These are phyloP conservation scores for Epinotia bilunana DNA, from an alignment of 2,888 invertebrate species.

Conservation along the genomic window DNA sequence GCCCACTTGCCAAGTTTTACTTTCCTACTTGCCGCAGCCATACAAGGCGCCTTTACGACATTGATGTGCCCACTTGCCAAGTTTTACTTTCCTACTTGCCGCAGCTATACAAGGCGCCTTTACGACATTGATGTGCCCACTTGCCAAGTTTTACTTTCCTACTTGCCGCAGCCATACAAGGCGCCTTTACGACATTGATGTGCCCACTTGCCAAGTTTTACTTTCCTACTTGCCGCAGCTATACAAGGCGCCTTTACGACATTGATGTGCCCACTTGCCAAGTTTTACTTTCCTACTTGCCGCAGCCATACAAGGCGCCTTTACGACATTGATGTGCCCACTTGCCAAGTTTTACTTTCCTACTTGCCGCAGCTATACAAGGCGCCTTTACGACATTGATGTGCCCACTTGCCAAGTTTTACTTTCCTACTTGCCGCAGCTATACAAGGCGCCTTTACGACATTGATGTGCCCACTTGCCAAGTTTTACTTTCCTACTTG, in stretches of 20 bases:
- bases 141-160: background rate
- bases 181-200: background rate
- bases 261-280: background rate
- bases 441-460: background rate
- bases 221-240: no score
- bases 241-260: no score
- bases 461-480: background rate
- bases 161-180: background rate
- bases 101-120: no score
- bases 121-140: background rate
- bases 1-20: no score
- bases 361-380: no score
- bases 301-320: background rate
- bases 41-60: background rate
- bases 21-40: no score
- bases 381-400: no score
- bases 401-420: background rate
- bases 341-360: background rate
- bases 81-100: no score
- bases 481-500: no score
- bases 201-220: background rate
- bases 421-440: no score
- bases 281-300: background rate
- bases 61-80: background rate
- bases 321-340: background rate